A percentile compares a stretch with the other conserved stretches of the same genome.
Conservation (phyloP, 2,113 vertebrate genomes). For the Xenus cinereus region DNA sequence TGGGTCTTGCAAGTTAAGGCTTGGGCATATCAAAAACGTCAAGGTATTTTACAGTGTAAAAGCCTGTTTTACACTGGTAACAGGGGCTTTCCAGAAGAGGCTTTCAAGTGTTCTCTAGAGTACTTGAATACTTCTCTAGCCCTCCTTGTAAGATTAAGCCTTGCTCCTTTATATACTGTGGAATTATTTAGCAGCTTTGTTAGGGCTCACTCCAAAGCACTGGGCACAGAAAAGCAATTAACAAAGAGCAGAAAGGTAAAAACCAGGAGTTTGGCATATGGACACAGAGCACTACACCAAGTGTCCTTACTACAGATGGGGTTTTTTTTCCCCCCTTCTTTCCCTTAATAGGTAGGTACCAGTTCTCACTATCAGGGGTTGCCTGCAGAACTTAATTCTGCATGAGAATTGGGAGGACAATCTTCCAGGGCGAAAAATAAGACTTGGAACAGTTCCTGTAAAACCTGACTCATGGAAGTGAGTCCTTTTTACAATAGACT, state of each 20-base stretch:
- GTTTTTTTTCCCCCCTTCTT: neutral
- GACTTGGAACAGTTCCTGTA: constrained; percentile 49
- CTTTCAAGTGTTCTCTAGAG: constrained; percentile 30
- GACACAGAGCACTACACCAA: neutral
- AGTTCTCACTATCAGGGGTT: neutral
- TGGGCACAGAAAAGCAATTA: neutral
- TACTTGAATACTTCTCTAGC: constrained; percentile 31
- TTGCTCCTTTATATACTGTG: neutral
- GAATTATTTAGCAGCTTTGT: constrained; percentile 23
- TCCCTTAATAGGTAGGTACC: neutral
- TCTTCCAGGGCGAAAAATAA: constrained; percentile 20
- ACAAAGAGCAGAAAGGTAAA: neutral
- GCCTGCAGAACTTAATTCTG: neutral
- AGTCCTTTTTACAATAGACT: constrained; percentile 42
- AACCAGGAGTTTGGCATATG: neutral
- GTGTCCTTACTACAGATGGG: neutral
- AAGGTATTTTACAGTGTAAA: constrained; percentile 7
- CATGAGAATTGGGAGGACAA: constrained; percentile 29
- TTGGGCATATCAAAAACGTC: neutral
- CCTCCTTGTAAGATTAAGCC: constrained; percentile 16
- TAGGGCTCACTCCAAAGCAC: neutral
- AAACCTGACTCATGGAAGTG: constrained; percentile 64
- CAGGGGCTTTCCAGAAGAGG: constrained; percentile 32
- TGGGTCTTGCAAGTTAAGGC: neutral
- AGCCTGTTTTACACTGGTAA: neutral